Evolutionary conservation across 2,888 invertebrate species (phyloP), one percentile per base, ranked within the genome.

Genomic region (Eristalinus aeneus): DNA sequence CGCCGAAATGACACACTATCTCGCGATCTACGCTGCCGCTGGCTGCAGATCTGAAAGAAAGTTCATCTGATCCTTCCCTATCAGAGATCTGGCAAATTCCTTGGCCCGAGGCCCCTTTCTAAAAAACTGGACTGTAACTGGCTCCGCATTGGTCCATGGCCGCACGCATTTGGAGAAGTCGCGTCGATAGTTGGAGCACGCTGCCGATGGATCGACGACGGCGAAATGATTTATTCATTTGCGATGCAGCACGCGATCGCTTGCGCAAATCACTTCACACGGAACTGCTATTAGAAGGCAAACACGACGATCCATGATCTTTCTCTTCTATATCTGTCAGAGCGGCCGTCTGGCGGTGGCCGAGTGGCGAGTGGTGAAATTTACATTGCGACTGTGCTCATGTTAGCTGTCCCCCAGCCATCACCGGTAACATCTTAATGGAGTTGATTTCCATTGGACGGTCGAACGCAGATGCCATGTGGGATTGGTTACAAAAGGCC

Each of bases 231-330:
- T 86, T 86, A 86, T 86, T 86, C 86, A 86, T 86, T 82, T 86
- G 86, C 82, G 65, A 86, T 86, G 86, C 82, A 86, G 82, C 86
- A 86, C 86, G 86, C 86, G 86, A 86, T 82, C 86, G 77, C 74
- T 86, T 86, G 86, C 77, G 69, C 86, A 82, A 85, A 85, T 85
- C 85, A 85, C 85, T 85, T 85, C 85, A 81, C 85, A 85, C 85
- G 85, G 86, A 82, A 86, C 86, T 72, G 78, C 82, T 82, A 86
- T 86, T 86, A 86, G 86, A 78, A 78, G 81, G 65, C 74, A 53
- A 78, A 78, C 82, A 86, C 69, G 69, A 81, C 71, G 84, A 73
- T 77, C 77, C 81, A 64, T 78, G 86, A 82, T 82, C 78, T 78
- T 82, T 86, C 72, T 80, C 65, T 74, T 81, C 81, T 72, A 86